Percentiles rank a stretch among this genome's conserved stretches.
These are phyloP conservation scores for Acrobasis consociella DNA, from an alignment of 2,888 invertebrate genomes.

Conservation along the genomic window DNA sequence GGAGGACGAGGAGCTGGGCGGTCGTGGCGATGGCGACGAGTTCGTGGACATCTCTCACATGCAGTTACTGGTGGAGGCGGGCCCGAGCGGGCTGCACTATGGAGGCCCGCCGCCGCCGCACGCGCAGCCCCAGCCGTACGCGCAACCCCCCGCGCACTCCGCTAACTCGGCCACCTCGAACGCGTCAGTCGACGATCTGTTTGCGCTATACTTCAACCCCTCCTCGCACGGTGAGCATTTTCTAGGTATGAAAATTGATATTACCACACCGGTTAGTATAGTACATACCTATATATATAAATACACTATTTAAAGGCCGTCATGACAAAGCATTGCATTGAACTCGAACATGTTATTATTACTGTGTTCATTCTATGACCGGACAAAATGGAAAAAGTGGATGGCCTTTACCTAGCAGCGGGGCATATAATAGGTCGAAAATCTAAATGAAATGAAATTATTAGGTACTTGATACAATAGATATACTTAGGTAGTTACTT, in stretches of 20 bases:
- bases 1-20: slow-evolving; percentile 85
- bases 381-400: too few relatives aligned
- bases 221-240: slow-evolving; percentile 82
- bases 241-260: slow-evolving; percentile 30
- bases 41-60: slow-evolving; percentile 93
- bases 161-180: slow-evolving; percentile 66
- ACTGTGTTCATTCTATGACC: too few relatives aligned
- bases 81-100: slow-evolving; percentile 77
- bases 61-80: slow-evolving; percentile 86
- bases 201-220: slow-evolving; percentile 88
- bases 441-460: too few relatives aligned
- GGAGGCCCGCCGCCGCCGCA: slow-evolving; percentile 75
- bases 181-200: slow-evolving; percentile 88
- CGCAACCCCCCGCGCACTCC: slow-evolving; percentile 61
- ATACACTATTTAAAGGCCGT: too few relatives aligned
- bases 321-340: too few relatives aligned
- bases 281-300: neutral
- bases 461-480: too few relatives aligned
- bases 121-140: slow-evolving; percentile 72
- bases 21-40: slow-evolving; percentile 84
- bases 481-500: too few relatives aligned
- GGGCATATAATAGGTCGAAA: too few relatives aligned
- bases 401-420: too few relatives aligned
- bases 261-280: slow-evolving; percentile 9
- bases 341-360: too few relatives aligned